These are phyloP conservation scores for Amphimallon solstitiale DNA, from an alignment of 2,888 invertebrate species.

Conservation along the genomic window DNA sequence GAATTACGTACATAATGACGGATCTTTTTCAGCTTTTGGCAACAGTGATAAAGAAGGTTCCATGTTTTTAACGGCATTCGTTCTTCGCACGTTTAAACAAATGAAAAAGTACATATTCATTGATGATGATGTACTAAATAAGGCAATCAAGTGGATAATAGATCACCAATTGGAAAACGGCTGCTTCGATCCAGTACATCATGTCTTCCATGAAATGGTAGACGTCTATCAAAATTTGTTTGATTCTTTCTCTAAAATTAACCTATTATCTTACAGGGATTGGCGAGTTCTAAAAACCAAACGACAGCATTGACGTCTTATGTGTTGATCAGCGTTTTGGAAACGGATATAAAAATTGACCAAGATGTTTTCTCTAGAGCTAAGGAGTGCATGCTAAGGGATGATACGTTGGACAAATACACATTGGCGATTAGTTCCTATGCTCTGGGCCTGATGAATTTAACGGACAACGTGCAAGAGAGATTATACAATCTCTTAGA, in stretches of 20 bases:
- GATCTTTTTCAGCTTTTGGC: no score
- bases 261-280: constrained; percentile 19
- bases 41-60: constrained; percentile 76
- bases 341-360: no score
- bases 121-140: constrained; percentile 65
- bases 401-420: constrained; percentile 64
- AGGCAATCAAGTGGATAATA: no score
- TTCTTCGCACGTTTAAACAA: constrained; percentile 75
- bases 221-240: constrained; percentile 15
- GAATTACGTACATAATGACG: no score
- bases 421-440: constrained; percentile 66
- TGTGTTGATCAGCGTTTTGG: no score
- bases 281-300: constrained; percentile 54
- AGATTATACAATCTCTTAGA: constrained; percentile 64
- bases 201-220: constrained; percentile 64
- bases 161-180: no score
- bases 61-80: constrained; percentile 81
- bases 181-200: no score
- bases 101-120: constrained; percentile 67
- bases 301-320: no score
- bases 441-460: constrained; percentile 64
- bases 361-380: constrained; percentile 68
- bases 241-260: neutral
- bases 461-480: constrained; percentile 61
- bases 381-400: constrained; percentile 67